Evolutionary conservation across 2,797 vertebrate species (phyloP).

Genomic region (Enteromius anoplus): DNA sequence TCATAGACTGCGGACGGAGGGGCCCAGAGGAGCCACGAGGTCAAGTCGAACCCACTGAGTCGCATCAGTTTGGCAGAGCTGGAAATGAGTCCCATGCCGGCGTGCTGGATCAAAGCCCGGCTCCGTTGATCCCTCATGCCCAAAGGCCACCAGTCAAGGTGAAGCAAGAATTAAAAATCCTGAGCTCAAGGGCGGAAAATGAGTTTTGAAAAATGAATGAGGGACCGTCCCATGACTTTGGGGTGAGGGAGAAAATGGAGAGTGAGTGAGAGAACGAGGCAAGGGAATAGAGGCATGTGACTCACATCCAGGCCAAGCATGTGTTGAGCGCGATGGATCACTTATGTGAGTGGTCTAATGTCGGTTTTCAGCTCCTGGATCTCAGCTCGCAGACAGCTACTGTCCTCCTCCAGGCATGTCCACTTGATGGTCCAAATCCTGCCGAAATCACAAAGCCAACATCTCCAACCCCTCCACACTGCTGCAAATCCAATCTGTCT

Average conservation of each 20-base stretch:
- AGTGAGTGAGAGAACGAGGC: not conserved
- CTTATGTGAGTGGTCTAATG: conserved; percentile 42
- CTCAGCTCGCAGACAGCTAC: conserved; percentile 51
- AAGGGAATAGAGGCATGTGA: conserved; percentile 35
- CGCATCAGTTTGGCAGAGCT: conserved; percentile 51
- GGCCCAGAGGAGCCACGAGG: conserved; percentile 53
- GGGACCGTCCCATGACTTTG: conserved; percentile 48
- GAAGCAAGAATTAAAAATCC: conserved; percentile 62
- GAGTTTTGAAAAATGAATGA: conserved; percentile 62
- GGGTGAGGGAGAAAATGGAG: conserved; percentile 13
- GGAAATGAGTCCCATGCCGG: conserved; percentile 58
- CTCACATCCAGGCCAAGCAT: conserved; percentile 58
- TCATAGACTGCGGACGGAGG: conserved; percentile 46
- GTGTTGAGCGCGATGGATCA: conserved; percentile 46
- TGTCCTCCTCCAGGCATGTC: conserved; percentile 53
- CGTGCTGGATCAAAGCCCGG: conserved; percentile 59
- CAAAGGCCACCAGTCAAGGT: conserved; percentile 63
- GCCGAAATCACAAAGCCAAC: conserved; percentile 46
- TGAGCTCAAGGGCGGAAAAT: conserved; percentile 56
- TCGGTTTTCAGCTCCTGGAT: conserved; percentile 61
- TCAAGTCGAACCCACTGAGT: conserved; percentile 61
- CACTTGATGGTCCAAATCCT: conserved; percentile 60
- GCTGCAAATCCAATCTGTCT: conserved; percentile 49
- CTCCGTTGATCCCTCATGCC: conserved; percentile 56
- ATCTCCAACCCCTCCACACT: conserved; percentile 44